Evolutionary conservation across 2,797 vertebrate genomes (phyloP), one percentile per base, ranked within the genome.

Genomic region (Sphenodon punctatus): DNA sequence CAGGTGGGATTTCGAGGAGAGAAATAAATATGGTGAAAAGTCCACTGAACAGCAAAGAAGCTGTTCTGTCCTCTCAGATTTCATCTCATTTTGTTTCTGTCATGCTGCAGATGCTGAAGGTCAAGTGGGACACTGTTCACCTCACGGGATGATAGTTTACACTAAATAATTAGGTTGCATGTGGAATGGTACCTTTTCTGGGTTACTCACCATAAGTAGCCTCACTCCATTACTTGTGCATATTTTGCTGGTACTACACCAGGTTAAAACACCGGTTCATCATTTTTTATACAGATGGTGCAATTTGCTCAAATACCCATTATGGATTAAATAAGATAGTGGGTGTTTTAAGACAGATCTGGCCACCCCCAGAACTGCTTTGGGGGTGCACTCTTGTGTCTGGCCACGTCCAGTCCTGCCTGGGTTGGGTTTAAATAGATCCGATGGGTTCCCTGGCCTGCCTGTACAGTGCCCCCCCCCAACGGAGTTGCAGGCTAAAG

Each of bases 11-110:
- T 90, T 81, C 55, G 41, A 43, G 46, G 71, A 39, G 19, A 17
- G 48, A 71, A 67, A 87, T 67, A 67, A 63, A 87, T 80, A 69
- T 42, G 20, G 49, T 88, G 73, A 87, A 70, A 88, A 81, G 61
- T 81, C 70, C 38, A 82, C n/a, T 77, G 69, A 87, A 82, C 3
- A 38, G 10, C 51, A 27, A 16, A 51, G n/a, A 51, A 51, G n/a
- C n/a, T n/a, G n/a, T n/a, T n/a, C n/a, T 64, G 25, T 27, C 32
- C 17, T 68, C 16, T n/a, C n/a, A 64, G 53, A 71, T 11, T 76
- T 42, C 0, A 38, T 67, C 70, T 67, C 0, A 39, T 55, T 80
- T 32, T 23, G 13, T 55, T 30, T 67, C 51, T 4, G 1, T 51
- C 41, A 8, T 78, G 64, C 34, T 22, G 51, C 34, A 84, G 70